Percentiles rank a stretch among this genome's conserved stretches.
Conservation (phyloP, 1,140 invertebrate species). For the Brachionus manjavacas region DNA sequence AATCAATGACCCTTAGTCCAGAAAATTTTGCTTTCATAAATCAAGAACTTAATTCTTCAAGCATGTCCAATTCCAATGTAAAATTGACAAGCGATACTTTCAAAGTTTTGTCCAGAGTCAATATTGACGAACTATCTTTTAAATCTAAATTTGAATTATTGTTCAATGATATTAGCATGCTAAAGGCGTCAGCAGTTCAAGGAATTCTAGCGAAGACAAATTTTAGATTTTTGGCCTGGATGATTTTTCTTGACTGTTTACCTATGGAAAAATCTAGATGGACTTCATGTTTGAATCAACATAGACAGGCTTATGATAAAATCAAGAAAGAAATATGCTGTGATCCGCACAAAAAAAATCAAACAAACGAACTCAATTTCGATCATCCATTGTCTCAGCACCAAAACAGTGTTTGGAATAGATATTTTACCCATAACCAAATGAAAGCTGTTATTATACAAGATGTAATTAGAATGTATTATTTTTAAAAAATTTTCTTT, state of each 20-base stretch:
- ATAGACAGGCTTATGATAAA: constrained; percentile 28
- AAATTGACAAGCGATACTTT: constrained; percentile 9
- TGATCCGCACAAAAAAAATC: not conserved
- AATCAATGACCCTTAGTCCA: not conserved
- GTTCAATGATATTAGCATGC: constrained; percentile 33
- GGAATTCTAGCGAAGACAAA: constrained; percentile 31
- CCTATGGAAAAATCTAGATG: constrained; percentile 24
- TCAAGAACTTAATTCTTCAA: not conserved
- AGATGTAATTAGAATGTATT: constrained; percentile 41
- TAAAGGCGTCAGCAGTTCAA: constrained; percentile 37
- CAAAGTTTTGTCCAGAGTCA: not conserved
- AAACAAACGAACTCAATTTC: not conserved
- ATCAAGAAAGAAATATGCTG: constrained; percentile 33
- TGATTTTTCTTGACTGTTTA: constrained; percentile 33
- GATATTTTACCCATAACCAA: constrained; percentile 22
- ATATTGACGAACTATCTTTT: constrained; percentile 16
- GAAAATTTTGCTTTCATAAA: not conserved
- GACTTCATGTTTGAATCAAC: not conserved
- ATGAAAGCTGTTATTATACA: constrained; percentile 24
- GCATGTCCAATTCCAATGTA: constrained; percentile 5
- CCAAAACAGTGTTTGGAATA: constrained; percentile 35
- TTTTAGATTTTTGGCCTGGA: constrained; percentile 40
- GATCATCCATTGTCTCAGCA: constrained; percentile 39
- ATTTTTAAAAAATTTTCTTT: not conserved
- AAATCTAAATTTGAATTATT: constrained; percentile 24